Evolutionary conservation across 2,888 invertebrate species (phyloP).

Genomic region (Cerceris ruficornis): DNA sequence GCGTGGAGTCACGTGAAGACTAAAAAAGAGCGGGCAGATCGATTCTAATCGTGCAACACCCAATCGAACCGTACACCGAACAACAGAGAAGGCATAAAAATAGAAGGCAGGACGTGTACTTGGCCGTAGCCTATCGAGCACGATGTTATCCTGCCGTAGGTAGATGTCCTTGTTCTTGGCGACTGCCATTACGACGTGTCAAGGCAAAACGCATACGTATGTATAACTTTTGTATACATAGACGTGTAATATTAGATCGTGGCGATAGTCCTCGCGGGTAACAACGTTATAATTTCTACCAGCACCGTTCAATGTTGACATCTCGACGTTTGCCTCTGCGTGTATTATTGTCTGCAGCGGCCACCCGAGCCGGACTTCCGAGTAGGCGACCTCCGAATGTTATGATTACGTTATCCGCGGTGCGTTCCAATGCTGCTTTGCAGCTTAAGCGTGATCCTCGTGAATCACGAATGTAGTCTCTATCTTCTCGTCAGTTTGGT

Average conservation of each 20-base stretch:
- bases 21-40: constrained; percentile 52
- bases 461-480: too few species aligned
- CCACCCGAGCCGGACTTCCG: background rate
- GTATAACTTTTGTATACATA: too few species aligned
- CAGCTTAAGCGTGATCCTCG: too few species aligned
- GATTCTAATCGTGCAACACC: constrained; percentile 55
- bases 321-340: background rate
- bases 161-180: constrained; percentile 70
- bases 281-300: constrained; percentile 48
- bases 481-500: too few species aligned
- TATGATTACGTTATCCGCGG: too few species aligned
- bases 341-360: background rate
- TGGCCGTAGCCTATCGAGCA: constrained; percentile 66
- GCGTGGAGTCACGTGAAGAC: constrained; percentile 41
- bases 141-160: constrained; percentile 69
- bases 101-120: constrained; percentile 62
- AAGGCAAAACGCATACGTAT: constrained; percentile 69
- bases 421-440: too few species aligned
- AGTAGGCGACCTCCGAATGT: too few species aligned
- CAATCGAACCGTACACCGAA: constrained; percentile 54
- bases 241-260: constrained; percentile 60
- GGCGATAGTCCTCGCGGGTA: constrained; percentile 43
- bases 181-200: constrained; percentile 71
- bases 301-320: constrained; percentile 14
- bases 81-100: constrained; percentile 61